Evolutionary conservation across 2,113 vertebrate genomes (phyloP), one percentile per base, ranked within the genome.

Genomic region (Etheostoma spectabile): DNA sequence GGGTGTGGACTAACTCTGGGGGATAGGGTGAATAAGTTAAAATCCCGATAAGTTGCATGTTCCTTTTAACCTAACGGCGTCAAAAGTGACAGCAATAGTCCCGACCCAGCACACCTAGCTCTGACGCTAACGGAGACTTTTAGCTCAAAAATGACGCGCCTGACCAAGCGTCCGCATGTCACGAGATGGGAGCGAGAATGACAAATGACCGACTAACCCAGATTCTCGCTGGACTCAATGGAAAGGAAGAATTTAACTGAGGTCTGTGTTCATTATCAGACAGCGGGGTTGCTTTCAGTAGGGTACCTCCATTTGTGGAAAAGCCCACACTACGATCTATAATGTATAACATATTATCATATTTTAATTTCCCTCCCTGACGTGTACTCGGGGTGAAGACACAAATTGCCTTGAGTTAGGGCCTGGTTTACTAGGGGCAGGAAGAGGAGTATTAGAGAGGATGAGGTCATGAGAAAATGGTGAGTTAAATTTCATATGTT

Each of bases 381-480:
- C 48, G 19, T 59, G 55, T 78, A 62, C 30, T 38, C 1, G 60
- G 78, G 77, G 65, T 64, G 78, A 85, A 61, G 76, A 85, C 59
- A 35, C 46, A 8, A 49, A 15, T 51, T 30, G 27, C 64, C 55
- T 16, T 76, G 52, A 64, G 64, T 74, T 46, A 1, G 57, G 56
- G 62, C 33, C 74, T 76, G 83, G 81, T 88, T 77, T 82, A 88
- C 53, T 80, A 76, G 59, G 85, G 59, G 79, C 88, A 79, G 75
- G 65, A 74, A 62, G 68, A 75, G 62, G 42, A 82, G 53, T 60
- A 84, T 86, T 81, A 79, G 66, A 77, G 71, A 86, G 63, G 66
- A 86, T 84, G 79, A 88, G 64, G 86, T 86, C 82, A 88, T 84
- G 67, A 82, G 82, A 84, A 83, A 81, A 83, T 52, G 51, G 51